Evolutionary conservation across 2,797 vertebrate genomes (phyloP), one percentile per base, ranked within the genome.

Genomic region (Sebastes ruberrimus): DNA sequence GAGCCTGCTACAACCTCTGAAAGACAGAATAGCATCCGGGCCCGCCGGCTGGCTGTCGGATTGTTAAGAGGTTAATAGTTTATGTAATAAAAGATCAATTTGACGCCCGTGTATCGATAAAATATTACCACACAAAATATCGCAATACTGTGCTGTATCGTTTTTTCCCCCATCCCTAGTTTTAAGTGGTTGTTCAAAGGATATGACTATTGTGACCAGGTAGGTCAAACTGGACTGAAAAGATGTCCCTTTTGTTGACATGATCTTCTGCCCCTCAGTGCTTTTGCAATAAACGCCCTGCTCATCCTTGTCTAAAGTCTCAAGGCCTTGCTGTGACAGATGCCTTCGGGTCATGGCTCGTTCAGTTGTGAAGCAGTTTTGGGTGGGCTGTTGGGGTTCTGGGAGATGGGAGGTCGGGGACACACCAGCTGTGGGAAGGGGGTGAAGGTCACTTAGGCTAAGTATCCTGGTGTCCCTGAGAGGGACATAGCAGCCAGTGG

Each of bases 391-490:
- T 16, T 73, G 57, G 25, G 10, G 4, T 13, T 69, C 61, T 49
- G n/a, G n/a, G 52, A 72, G 73, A 71, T 30, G 70, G 57, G 67
- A 72, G 73, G 72, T 30, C 65, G 46, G 69, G 70, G 82, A 83
- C 80, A 63, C 72, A 67, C 71, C 83, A 85, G 77, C 80, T 89
- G 86, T 84, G 80, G 76, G 77, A 69, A 84, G 61, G 64, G 73
- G 84, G 66, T 72, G 62, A 71, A 80, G 82, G 81, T 88, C 80
- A 81, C 14, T 61, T 9, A 74, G 86, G 88, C 66, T 79, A 80
- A 79, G 63, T 76, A 64, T 55, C 60, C 67, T 76, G 73, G 7
- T 72, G 56, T 86, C 62, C 77, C 80, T 77, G 53, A 63, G 61
- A 76, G 52, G 38, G 32, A 82, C 63, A 35, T 59, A 74, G 71